A percentile compares a stretch with the other conserved stretches of the same genome.
Evolutionary conservation across 2,113 vertebrate genomes (phyloP).

Genomic region (Sorex araneus): DNA sequence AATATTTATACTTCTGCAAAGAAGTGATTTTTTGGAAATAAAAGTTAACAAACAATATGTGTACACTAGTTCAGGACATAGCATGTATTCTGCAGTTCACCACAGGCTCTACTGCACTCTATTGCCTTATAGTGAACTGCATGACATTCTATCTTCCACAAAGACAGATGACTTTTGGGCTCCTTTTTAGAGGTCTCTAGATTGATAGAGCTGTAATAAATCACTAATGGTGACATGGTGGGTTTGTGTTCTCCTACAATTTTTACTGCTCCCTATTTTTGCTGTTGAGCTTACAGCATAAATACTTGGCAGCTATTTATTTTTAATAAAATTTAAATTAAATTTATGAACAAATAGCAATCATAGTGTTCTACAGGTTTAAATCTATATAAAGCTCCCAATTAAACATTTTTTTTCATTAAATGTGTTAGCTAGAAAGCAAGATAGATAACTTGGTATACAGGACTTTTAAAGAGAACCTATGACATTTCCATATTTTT

Average conservation of each 20-base stretch:
- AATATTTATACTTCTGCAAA: background rate
- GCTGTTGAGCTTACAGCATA: background rate
- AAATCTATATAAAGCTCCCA: background rate
- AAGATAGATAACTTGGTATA: conserved; percentile 34
- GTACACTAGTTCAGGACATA: background rate
- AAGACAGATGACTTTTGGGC: conserved; percentile 30
- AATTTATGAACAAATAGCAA: background rate
- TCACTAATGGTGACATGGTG: background rate
- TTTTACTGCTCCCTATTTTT: background rate
- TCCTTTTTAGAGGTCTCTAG: background rate
- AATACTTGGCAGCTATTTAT: conserved; percentile 9
- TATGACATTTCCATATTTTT: conserved; percentile 1
- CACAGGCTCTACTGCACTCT: background rate
- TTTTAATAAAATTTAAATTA: conserved; percentile 37
- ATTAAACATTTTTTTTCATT: background rate
- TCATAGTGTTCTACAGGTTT: background rate
- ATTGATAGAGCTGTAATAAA: conserved; percentile 3
- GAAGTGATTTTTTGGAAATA: background rate
- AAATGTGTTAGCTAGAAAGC: background rate
- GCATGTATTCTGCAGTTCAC: too few species aligned
- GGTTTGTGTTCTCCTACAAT: background rate
- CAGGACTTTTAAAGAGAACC: conserved; percentile 16
- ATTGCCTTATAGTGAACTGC: background rate
- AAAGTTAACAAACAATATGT: background rate
- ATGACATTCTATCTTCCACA: background rate